Base-by-base conservation (phyloP, 2,888 invertebrate genomes). In the Dynastes hyllus region DNA sequence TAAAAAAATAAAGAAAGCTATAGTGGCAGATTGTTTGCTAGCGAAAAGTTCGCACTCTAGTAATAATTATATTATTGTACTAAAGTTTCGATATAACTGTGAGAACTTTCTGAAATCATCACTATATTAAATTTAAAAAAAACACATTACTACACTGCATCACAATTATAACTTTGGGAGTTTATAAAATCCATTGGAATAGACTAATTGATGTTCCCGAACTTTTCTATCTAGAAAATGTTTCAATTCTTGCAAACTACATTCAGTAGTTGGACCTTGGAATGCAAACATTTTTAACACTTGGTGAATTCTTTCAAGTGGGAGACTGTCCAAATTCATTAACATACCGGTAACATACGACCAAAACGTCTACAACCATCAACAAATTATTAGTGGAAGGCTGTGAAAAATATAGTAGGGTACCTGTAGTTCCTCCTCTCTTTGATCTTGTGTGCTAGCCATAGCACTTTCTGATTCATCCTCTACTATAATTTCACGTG, bases 271-370 rank as follows among this genome's bases (percentile, higher is more conserved):
- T 0, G 97, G 95, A 9, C 97, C 97, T 90, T 97, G 97, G 51
- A 97, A 96, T 1, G 97, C 97, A 90, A 98, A 98, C 94, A 98
- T 96, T 88, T 97, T 97, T 80, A 98, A 89, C 97, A 98, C 98
- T 87, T 97, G 96, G 89, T 98, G 97, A 84, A 98, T 98, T 76
- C 98, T 91, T 84, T 98, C 98, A 82, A 98, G 90, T 0, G 97
- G 95, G 86, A 98, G 91, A 0, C 95, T 96, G 85, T 98, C 97
- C 82, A 98, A 90, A 90, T 98, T 98, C 11, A 97, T 97, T 78
- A 98, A 89, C 98, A 98, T 98, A 22, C 98, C 98, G 66, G 97
- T 95, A 84, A 98, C 97, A 86, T 98, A 98, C 0, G 97, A 96
- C 98, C 98, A 98, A 88, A 98, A 97, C 66, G 94, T 93, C 92